Percentiles rank a stretch among this genome's conserved stretches.
Evolutionary conservation across 2,888 invertebrate genomes (phyloP).

Genomic region (Blera fallax): DNA sequence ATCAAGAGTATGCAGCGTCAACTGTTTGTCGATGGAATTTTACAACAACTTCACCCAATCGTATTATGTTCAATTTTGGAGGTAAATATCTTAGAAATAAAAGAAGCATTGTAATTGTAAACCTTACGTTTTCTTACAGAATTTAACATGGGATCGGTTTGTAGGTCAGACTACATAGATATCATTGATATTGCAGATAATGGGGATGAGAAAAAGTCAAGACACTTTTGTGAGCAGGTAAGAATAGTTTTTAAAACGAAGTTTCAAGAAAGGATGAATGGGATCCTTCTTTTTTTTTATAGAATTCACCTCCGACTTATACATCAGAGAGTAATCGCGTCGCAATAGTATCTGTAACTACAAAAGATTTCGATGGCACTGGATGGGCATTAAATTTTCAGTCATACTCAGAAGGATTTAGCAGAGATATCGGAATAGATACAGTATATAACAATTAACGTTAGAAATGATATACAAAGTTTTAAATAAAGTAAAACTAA

Average conservation of each 20-base stretch:
- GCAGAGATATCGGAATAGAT: not conserved
- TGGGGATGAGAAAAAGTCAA: slow-evolving; percentile 75
- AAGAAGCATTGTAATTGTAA: not conserved
- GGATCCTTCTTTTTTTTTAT: too few species aligned
- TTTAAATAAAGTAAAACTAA: not conserved
- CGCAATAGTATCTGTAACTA: slow-evolving; percentile 83
- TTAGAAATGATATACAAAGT: too few species aligned
- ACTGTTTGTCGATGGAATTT: slow-evolving; percentile 85
- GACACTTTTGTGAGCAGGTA: slow-evolving; percentile 81
- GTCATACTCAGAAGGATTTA: not conserved
- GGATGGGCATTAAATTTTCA: slow-evolving; percentile 83
- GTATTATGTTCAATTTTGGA: slow-evolving; percentile 74
- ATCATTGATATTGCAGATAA: slow-evolving; percentile 83
- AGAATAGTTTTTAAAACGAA: not conserved
- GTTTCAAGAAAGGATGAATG: not conserved
- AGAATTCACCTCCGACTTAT: slow-evolving; percentile 84
- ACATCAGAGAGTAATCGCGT: slow-evolving; percentile 82
- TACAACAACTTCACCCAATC: slow-evolving; percentile 82
- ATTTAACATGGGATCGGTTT: slow-evolving; percentile 86
- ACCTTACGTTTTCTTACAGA: slow-evolving; percentile 76
- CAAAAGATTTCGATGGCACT: slow-evolving; percentile 86
- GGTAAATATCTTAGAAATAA: slow-evolving; percentile 70
- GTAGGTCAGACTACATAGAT: slow-evolving; percentile 86
- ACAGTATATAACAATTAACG: too few species aligned
- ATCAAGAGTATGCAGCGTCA: slow-evolving; percentile 83